These are phyloP conservation scores for Channa maculata DNA, from an alignment of 2,113 vertebrate species.

Conservation along the genomic window DNA sequence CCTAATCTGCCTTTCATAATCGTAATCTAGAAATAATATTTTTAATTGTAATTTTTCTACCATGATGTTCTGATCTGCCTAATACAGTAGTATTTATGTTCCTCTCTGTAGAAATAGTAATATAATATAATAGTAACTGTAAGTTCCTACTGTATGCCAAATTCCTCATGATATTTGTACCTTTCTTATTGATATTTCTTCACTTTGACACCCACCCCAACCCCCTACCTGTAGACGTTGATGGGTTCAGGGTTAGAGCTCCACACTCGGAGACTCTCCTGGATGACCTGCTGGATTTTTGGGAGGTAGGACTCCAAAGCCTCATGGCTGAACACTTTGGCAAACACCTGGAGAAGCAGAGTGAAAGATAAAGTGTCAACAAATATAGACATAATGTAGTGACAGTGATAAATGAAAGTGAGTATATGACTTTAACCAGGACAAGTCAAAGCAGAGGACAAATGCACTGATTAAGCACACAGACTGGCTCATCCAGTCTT, in stretches of 20 bases:
- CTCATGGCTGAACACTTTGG: conserved; percentile 97
- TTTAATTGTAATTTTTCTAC: too few species aligned
- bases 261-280: conserved; percentile 94
- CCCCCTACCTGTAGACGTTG: conserved; percentile 88
- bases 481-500: background rate
- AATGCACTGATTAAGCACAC: conserved; percentile 10
- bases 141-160: background rate
- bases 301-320: conserved; percentile 96
- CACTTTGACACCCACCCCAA: background rate
- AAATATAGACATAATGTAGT: background rate
- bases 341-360: conserved; percentile 87
- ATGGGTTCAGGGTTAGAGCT: conserved; percentile 93
- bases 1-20: too few species aligned
- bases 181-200: background rate
- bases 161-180: background rate
- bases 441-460: conserved; percentile 27
- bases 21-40: too few species aligned
- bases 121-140: too few species aligned
- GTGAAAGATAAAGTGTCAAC: background rate
- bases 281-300: conserved; percentile 97
- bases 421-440: background rate
- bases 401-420: background rate
- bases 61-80: too few species aligned
- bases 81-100: too few species aligned
- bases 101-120: background rate